Evolutionary conservation across 1,140 invertebrate genomes (phyloP).

Genomic region (Sminthurinus signatus): DNA sequence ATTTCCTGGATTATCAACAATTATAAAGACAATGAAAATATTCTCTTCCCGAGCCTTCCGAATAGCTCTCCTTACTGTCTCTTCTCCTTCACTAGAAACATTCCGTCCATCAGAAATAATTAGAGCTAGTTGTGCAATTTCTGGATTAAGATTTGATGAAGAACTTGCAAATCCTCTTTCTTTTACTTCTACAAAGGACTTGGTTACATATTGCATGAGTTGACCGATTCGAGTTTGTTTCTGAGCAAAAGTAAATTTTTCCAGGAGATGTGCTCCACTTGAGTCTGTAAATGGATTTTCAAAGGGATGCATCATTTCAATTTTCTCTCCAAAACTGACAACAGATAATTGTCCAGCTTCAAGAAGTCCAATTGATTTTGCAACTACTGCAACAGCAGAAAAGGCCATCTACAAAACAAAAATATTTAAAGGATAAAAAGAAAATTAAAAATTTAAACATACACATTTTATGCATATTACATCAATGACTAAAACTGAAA

Average conservation of each 20-base stretch:
- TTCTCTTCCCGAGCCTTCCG: constrained; percentile 67
- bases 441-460: too few species aligned
- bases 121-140: constrained; percentile 78
- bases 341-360: constrained; percentile 89
- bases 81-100: constrained; percentile 80
- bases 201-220: constrained; percentile 68
- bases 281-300: constrained; percentile 75
- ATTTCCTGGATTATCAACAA: constrained; percentile 86
- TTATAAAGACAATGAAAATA: constrained; percentile 91
- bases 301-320: constrained; percentile 75
- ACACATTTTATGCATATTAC: background rate
- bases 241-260: constrained; percentile 72
- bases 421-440: background rate
- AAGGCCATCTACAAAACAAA: constrained; percentile 64
- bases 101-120: constrained; percentile 92
- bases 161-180: too few species aligned
- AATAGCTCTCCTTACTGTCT: constrained; percentile 68
- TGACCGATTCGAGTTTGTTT: constrained; percentile 71
- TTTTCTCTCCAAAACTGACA: constrained; percentile 84
- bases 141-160: constrained; percentile 46
- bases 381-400: constrained; percentile 87
- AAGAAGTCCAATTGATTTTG: constrained; percentile 80
- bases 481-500: background rate
- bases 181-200: constrained; percentile 52
- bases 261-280: constrained; percentile 68